A percentile compares a stretch with the other conserved stretches of the same genome.
Evolutionary conservation across 1,140 invertebrate genomes (phyloP).

Genomic region (Pachyrhynchus sulphureomaculatus): DNA sequence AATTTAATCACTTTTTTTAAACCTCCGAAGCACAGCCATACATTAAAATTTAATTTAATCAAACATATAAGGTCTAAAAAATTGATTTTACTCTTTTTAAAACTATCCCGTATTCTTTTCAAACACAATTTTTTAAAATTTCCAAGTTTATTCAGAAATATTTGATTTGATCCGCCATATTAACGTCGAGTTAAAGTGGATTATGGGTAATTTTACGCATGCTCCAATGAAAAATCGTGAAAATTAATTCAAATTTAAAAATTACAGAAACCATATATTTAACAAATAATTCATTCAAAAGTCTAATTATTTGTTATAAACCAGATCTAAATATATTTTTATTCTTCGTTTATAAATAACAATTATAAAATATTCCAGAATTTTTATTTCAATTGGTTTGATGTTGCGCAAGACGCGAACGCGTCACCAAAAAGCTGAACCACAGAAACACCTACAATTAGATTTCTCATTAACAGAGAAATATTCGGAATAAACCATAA

Average conservation of each 20-base stretch:
- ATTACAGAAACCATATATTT: not conserved
- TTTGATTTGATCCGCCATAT: conserved; percentile 76
- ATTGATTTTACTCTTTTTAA: conserved; percentile 17
- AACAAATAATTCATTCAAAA: not conserved
- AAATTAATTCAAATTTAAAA: conserved; percentile 6
- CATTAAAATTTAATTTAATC: not conserved
- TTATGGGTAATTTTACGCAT: conserved; percentile 32
- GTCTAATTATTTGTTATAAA: not conserved
- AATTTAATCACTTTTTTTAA: conserved; percentile 21
- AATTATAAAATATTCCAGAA: not conserved
- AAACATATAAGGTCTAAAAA: not conserved
- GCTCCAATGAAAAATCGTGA: not conserved
- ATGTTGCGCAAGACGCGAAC: not conserved
- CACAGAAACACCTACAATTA: too few species aligned
- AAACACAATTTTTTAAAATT: conserved; percentile 29
- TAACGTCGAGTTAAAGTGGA: conserved; percentile 44
- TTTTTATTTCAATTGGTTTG: conserved; percentile 7
- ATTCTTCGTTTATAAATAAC: not conserved
- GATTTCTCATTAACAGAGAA: too few species aligned
- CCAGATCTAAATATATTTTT: not conserved
- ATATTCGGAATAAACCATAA: too few species aligned
- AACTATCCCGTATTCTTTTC: conserved; percentile 1
- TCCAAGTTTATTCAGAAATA: conserved; percentile 58
- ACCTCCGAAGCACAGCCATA: not conserved
- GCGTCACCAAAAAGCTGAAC: conserved; percentile 10